Evolutionary conservation across 2,888 invertebrate genomes (phyloP), one percentile per base, ranked within the genome.

Genomic region (Geotrupes spiniger): DNA sequence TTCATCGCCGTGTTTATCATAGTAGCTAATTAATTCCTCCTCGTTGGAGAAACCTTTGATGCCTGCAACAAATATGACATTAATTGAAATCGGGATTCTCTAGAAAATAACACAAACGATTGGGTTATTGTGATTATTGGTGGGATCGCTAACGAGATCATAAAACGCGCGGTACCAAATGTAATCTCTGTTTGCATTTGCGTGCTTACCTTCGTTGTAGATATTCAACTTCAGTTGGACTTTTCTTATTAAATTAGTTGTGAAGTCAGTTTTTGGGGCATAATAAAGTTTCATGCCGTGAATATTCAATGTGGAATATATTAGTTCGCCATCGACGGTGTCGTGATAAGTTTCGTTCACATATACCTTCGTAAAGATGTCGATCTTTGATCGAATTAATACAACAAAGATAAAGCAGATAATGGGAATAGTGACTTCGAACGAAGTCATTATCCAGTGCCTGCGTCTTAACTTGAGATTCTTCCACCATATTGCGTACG

Each of bases 381-480:
- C 56, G 10, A 72, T 58, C 61, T 70, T 59, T n/a, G 66, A 63
- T 52, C 71, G 56, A 14, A 58, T 65, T 55, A 66, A 71, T 11
- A 69, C 68, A n/a, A 72, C 54, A 9, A 71, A 43, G 1, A 66
- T 46, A 54, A 72, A 74, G 29, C 71, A 47, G 9, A 64, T 31
- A 8, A 71, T 61, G 3, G 74, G 72, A 10, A 72, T 54, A 1
- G 63, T 15, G 11, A 67, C 56, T 58, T 72, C 72, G 10, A 62
- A 60, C 25, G 65, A 42, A 9, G 70, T 67, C 49, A 70, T 55
- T 12, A 72, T 8, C 62, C 65, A 70, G 54, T 70, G 70, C n/a
- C 69, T 59, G 51, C 64, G 68, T 36, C 73, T 57, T 15, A 72
- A 68, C 8, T 65, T 56, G 0, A 56, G 55, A 45, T 69, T 69